These are phyloP conservation scores for Tigriopus californicus DNA, from an alignment of 2,888 invertebrate species.

Conservation along the genomic window DNA sequence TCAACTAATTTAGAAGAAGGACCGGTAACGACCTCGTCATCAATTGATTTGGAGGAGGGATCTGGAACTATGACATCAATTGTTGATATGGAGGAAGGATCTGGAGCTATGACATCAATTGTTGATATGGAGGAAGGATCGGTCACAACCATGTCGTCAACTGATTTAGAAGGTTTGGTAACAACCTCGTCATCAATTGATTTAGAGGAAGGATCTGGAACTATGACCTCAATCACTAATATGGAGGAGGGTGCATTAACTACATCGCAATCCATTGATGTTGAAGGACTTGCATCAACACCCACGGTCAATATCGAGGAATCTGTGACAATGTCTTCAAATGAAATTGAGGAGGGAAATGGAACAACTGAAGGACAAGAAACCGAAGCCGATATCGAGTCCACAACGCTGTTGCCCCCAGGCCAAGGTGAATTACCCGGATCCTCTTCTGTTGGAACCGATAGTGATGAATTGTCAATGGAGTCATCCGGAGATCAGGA, in stretches of 20 bases:
- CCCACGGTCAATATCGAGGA: no score
- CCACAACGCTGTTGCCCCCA: not conserved
- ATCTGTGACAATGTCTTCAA: not conserved
- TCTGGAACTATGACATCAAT: not conserved
- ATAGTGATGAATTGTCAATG: not conserved
- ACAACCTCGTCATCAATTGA: not conserved
- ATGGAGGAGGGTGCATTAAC: no score
- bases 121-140: not conserved
- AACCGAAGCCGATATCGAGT: not conserved
- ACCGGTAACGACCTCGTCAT: not conserved
- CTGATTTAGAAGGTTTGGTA: not conserved
- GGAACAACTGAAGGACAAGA: not conserved
- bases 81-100: no score
- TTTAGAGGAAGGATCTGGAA: not conserved
- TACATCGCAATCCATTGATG: no score
- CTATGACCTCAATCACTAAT: no score
- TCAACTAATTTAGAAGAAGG: not conserved
- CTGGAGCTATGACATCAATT: not conserved
- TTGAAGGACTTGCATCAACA: not conserved
- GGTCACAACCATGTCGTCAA: conserved; percentile 2
- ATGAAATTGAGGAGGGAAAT: not conserved
- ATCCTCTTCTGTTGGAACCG: conserved; percentile 4
- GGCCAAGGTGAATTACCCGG: not conserved
- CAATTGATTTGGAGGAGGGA: conserved; percentile 1
- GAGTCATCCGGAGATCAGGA: not conserved